phyloP scores from a whole-genome alignment of 1,140 invertebrate species.

The Drosophila erecta region DNA sequence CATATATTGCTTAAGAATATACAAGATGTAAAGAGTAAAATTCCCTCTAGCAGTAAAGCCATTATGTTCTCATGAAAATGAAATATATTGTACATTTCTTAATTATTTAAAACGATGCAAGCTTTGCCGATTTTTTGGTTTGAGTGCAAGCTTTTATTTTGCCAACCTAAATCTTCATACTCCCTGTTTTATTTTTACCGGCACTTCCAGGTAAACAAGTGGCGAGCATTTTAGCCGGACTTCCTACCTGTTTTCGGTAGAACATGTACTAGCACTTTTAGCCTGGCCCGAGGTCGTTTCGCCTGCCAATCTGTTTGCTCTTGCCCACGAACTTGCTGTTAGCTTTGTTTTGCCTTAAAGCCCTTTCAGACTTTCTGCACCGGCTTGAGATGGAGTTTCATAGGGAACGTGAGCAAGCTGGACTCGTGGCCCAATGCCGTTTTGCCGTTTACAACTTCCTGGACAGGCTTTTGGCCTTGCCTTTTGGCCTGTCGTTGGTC shows the following conservation, averaged over 20 bases:
- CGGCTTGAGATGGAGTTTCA: conserved; percentile 16
- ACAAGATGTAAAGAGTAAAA: too few species aligned
- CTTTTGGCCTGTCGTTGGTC: conserved; percentile 39
- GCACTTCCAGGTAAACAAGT: conserved; percentile 9
- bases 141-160: conserved; percentile 40
- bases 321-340: conserved; percentile 42
- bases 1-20: too few species aligned
- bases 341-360: conserved; percentile 35
- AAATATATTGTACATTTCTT: neutral
- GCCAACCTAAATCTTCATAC: conserved; percentile 4
- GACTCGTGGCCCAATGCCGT: conserved; percentile 47
- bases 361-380: conserved; percentile 13
- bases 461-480: conserved; percentile 65
- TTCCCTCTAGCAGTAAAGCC: too few species aligned
- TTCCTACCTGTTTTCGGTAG: conserved; percentile 54
- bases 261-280: conserved; percentile 37
- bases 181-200: conserved; percentile 2
- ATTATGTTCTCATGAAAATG: too few species aligned
- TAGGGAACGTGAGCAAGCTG: conserved; percentile 23
- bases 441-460: conserved; percentile 78
- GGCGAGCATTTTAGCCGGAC: conserved; percentile 21
- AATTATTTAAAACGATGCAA: neutral
- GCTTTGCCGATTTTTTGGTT: neutral
- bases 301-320: conserved; percentile 77
- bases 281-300: conserved; percentile 58